Evolutionary conservation across 1,140 invertebrate genomes (phyloP), one percentile per base, ranked within the genome.

Genomic region (Phocides pigmalion): DNA sequence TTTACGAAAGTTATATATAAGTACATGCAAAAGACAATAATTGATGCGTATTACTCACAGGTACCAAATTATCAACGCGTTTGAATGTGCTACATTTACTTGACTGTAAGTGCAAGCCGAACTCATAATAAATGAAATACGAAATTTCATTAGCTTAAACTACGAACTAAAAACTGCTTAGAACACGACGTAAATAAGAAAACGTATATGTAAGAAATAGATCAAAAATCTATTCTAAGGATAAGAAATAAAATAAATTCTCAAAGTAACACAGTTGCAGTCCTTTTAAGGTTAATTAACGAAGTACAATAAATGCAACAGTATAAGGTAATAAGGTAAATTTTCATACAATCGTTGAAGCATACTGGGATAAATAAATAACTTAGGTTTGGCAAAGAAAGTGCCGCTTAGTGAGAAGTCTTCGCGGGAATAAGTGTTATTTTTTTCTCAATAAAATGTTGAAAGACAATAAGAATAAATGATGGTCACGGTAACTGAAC

Each of bases 391-490:
- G 25, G 15, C 20, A 47, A 47, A 47, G 28, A 22, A 47, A 25
- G 12, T 3, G 12, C 19, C 20, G 25, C 44, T 47, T 47, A 46
- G 17, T 19, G 0, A 20, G 20, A 47, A 47, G 20, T 47, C 12
- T 47, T 47, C 20, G 19, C 9, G 22, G n/a, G 20, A 47, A 22
- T 39, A 14, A 39, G 4, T 14, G 11, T 47, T 20, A 12, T 47
- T 47, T 47, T 25, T 12, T 47, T 14, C 44, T 47, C 12, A 25
- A 25, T 25, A 47, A 22, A 47, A 39, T 22, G 50, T 35, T 39
- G 28, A n/a, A 19, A 32, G 8, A 39, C 4, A 14, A 39, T 39
- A 39, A 39, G 1, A 9, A 39, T 39, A 14, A 39, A 12, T 17
- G 22, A 32, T 47, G 11, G 11, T 32, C 9, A 47, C n/a, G 6